Evolutionary conservation across 2,113 vertebrate genomes (phyloP), one percentile per base, ranked within the genome.

Genomic region (Vicugna pacos): DNA sequence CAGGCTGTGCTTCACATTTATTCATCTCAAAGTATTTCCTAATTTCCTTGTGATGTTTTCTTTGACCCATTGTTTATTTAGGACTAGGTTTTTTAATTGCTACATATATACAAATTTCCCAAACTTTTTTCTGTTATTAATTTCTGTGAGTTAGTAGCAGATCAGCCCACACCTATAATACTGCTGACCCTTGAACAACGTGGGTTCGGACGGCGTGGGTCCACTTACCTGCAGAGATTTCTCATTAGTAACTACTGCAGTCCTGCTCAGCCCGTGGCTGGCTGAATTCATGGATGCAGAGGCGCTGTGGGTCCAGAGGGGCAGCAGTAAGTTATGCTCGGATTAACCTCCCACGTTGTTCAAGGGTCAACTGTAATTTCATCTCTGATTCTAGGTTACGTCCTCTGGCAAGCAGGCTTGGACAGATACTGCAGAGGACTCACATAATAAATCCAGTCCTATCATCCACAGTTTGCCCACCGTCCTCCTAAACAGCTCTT

Each of bases 271-370:
- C 8, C 75, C 75, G 0, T 1, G 48, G 75, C 14, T 35, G 50
- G 75, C 1, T 54, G 50, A n/a, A n/a, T 24, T 32, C 75, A 35
- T 50, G 54, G n/a, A 5, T 13, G 50, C 48, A 77, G 75, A 64
- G 28, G 1, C 30, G 54, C 50, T 8, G 30, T 54, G 32, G 28
- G 50, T 32, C 12, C 75, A 54, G 75, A n/a, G 32, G 30, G 6
- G 19, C 50, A 54, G 75, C 50, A n/a, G 1, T 32, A 54, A n/a
- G 11, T 77, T 35, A 54, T 24, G 8, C 19, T n/a, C 0, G 0
- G 11, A 8, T n/a, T 54, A 77, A 77, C 42, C n/a, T 10, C 16
- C 17, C 13, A 32, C 30, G 4, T 22, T 54, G 32, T 54, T 35
- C 75, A 54, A 54, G 52, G 30, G 32, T 8, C 75, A 77, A 14